Conservation (phyloP, 1,140 invertebrate genomes). For the Ridgeia piscesae region DNA sequence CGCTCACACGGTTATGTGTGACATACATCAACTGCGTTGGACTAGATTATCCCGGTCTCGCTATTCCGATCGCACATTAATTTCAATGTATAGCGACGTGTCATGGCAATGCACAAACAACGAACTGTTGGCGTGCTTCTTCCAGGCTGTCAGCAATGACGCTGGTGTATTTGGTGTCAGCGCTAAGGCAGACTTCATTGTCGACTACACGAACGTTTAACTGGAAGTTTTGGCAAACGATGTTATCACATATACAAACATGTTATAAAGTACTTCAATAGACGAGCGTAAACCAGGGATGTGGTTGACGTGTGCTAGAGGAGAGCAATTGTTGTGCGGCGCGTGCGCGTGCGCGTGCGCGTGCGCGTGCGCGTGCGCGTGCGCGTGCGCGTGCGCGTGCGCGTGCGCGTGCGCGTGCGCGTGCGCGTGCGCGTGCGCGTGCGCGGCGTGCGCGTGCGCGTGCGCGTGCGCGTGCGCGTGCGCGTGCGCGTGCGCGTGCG, state of each 20-base stretch:
- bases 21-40: no score
- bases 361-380: constrained; percentile 5
- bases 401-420: neutral
- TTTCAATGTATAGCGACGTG: neutral
- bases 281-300: no score
- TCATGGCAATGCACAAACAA: neutral
- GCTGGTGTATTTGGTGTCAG: neutral
- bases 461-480: neutral
- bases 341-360: no score
- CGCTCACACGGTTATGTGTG: neutral
- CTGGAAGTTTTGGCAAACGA: no score
- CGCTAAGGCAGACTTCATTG: neutral
- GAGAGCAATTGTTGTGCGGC: no score
- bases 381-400: neutral
- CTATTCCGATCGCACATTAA: neutral
- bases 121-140: neutral
- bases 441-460: no score
- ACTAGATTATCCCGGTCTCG: neutral
- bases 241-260: no score
- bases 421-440: no score
- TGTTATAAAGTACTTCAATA: no score
- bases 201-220: neutral
- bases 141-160: neutral
- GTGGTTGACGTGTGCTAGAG: no score
- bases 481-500: constrained; percentile 24